Base-by-base conservation (phyloP, 2,797 vertebrate species). In the Danio choprae region DNA sequence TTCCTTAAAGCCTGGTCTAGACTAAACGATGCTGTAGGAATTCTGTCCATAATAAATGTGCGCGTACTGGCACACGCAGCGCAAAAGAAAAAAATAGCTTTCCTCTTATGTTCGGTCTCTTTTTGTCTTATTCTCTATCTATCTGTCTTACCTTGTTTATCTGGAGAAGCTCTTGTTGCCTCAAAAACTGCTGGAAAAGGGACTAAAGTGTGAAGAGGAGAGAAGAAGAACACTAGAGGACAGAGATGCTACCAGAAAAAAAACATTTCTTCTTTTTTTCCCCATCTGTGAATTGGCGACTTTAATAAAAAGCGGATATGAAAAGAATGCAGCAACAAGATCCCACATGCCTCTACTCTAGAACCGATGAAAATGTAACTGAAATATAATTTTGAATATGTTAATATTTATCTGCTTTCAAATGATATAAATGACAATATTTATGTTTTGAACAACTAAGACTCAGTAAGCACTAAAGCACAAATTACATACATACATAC, bases 1-100 rank as follows among this genome's bases (percentile, higher is more conserved):
- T 82, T 77, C 77, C 36, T 71, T 73, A 53, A 82, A 80, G 48
- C 50, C 44, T 74, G 29, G 72, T 38, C 68, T 77, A 63, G 74
- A 83, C 77, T 82, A 64, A 77, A 74, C 73, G 16, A 36, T 64
- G 20, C 29, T 50, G 51, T 29, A 15, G 51, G 44, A 74, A 41
- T 36, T 79, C 29, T 62, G 20, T 20, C 18, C 43, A 46, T 18
- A 78, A 22, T 22, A 7, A 4, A 41, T 22, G 16, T 41, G 6
- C 16, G 0, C 60, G 7, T 36, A 59, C 51, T 41, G 44, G 10
- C 48, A 64, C 7, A 59, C 16, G 16, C n/a, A 62, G 9, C 4
- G 53, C 55, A 55, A 60, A 51, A 8, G 55, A 48, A 43, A 80
- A 13, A 59, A 20, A 48, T 36, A 41, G 65, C 29, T 38, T 43